Evolutionary conservation across 2,888 invertebrate genomes (phyloP).

Genomic region (Cheilosia vulpina): DNA sequence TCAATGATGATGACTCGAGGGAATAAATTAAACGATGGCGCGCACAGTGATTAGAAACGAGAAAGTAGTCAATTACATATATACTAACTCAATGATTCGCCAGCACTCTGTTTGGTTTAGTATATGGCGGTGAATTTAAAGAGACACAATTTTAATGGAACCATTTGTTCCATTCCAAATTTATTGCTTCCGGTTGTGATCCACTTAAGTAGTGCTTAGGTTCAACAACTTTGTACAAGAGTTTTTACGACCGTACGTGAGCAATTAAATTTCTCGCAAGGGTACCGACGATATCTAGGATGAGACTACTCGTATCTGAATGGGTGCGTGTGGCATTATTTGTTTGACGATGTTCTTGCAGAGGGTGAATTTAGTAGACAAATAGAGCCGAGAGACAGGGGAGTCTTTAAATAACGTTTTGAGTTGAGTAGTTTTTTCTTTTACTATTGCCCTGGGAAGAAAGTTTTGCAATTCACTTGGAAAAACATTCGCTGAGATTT

Average conservation of each 20-base stretch:
- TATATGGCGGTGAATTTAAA: slow-evolving; percentile 19
- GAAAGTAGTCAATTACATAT: slow-evolving; percentile 46
- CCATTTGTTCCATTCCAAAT: slow-evolving; percentile 50
- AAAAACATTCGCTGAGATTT: background rate
- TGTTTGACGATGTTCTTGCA: slow-evolving; percentile 34
- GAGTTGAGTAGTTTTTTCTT: background rate
- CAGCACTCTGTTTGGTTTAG: too few relatives aligned
- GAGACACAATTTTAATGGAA: slow-evolving; percentile 53
- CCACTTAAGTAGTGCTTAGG: slow-evolving; percentile 73
- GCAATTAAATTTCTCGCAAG: slow-evolving; percentile 60
- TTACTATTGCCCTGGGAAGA: background rate
- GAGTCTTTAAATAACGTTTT: slow-evolving; percentile 7
- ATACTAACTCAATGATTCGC: background rate
- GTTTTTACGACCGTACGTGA: slow-evolving; percentile 59
- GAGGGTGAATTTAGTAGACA: slow-evolving; percentile 25
- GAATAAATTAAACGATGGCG: slow-evolving; percentile 50
- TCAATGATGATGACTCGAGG: slow-evolving; percentile 35
- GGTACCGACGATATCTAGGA: slow-evolving; percentile 12
- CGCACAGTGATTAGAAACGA: slow-evolving; percentile 51
- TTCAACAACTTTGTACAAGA: slow-evolving; percentile 67
- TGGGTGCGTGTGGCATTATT: slow-evolving; percentile 35
- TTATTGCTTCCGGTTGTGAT: slow-evolving; percentile 74
- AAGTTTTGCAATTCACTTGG: background rate
- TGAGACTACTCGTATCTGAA: background rate
- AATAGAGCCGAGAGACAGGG: background rate